Base-by-base conservation (phyloP, 2,113 vertebrate genomes). In the Tichodroma muraria region DNA sequence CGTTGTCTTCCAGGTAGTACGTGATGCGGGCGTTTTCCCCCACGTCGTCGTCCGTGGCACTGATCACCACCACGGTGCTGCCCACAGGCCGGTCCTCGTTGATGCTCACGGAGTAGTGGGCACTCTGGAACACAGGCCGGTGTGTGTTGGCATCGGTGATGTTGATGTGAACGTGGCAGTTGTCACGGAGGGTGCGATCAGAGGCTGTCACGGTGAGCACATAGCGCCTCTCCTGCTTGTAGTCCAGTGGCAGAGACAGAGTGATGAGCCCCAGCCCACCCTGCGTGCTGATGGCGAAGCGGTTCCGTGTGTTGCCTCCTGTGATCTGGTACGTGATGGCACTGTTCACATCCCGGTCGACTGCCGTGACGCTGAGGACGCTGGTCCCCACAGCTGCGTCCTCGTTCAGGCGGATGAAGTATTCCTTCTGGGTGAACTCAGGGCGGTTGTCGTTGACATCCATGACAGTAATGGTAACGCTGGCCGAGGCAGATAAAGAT, bases 91-190 rank as follows among this genome's bases (percentile, higher is more conserved):
- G 97, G 88, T 99, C 99, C 95, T 99, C 99, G 0, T 99, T 99
- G 84, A 99, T 98, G 33, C 98, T 99, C 38, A 99, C 98, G 0
- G 99, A 99, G 94, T 99, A 99, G 97, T 99, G 99, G 40, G 99
- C 98, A 1, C 99, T 99, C 92, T 99, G 99, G 93, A 99, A 99
- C 27, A 99, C 99, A 0, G 99, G 99, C 53, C 99, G 97, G 84
- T 99, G 99, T 0, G 99, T 99, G 96, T 99, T 99, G 92, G 99
- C 99, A 13, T 99, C 99, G 0, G 99, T 99, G 94, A 99, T 99
- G 97, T 99, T 99, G 96, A 99, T 97, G 83, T 99, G 99, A 71
- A 99, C 98, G 1, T 99, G 98, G 93, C 99, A 99, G 85, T 98
- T 99, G 96, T 99, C 99, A 1, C 99, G 99, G 52, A 99, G 98